Evolutionary conservation across 2,113 vertebrate genomes (phyloP), one percentile per base, ranked within the genome.

Genomic region (Limnothrissa miodon): DNA sequence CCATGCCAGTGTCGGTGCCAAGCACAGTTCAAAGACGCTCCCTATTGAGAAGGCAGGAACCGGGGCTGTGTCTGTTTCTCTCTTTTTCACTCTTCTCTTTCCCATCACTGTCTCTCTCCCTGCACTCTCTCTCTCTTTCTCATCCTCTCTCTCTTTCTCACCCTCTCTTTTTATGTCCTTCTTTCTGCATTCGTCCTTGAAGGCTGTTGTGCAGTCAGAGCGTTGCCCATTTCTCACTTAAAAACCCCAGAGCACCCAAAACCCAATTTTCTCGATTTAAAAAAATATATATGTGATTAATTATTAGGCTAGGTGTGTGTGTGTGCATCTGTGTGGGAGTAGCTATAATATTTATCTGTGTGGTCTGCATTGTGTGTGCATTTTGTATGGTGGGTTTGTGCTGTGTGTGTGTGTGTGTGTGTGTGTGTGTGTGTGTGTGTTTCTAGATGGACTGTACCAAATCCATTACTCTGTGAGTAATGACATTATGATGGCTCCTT

Each of bases 1-100:
- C 51, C 78, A 29, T 6, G 59, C 78, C 66, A 53, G 51, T n/a
- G 56, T 79, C 80, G 53, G 87, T 86, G 86, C 83, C 82, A 86
- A 87, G 17, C 81, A 62, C 88, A 87, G 87, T 83, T 89, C 86
- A 85, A 86, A 56, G 44, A 81, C 56, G 66, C 62, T 46, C 56
- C 53, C 85, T 44, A 33, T 78, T 39, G 59, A 81, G 82, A 42
- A 82, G 56, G 33, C 79, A 17, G 19, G 19, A 6, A 23, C 39
- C 11, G 25, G 29, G 33, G 13, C 66, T 74, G 4, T 74, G 9
- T 74, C 66, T 74, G 10, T 74, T 13, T 70, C 0, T 74, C 33
- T 33, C 25, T 36, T 29, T 74, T 2, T 62, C 4, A 39, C 44
- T 74, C 70, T 56, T 48, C 21, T 44, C 10, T 11, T 29, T n/a